phyloP scores from a whole-genome alignment of 2,113 vertebrate species.

The Mystacornis crossleyi region DNA sequence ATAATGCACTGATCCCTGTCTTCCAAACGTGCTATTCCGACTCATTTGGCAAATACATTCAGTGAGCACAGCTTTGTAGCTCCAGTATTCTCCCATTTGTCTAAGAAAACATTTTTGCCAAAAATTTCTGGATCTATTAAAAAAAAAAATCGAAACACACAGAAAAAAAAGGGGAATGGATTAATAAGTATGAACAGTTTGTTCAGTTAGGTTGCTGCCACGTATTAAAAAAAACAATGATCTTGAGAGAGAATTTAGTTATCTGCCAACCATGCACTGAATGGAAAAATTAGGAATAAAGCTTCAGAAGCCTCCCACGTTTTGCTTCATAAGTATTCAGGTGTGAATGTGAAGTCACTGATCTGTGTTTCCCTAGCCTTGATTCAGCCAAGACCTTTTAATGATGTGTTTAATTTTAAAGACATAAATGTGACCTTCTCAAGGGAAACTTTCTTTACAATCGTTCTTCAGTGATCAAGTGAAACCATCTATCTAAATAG shows the following conservation, averaged over 20 bases:
- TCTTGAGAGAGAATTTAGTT: background rate
- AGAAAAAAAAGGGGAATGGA: background rate
- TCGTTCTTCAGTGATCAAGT: background rate
- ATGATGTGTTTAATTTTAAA: constrained; percentile 39
- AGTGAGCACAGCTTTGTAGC: background rate
- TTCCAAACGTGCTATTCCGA: background rate
- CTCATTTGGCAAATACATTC: background rate
- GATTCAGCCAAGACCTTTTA: constrained; percentile 8
- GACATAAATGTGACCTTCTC: background rate
- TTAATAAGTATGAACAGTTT: background rate
- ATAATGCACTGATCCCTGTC: background rate
- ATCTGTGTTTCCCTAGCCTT: background rate
- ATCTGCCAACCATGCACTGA: background rate
- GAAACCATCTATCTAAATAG: background rate
- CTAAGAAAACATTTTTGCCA: background rate
- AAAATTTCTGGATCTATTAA: background rate
- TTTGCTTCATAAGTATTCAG: constrained; percentile 15
- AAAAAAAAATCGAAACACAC: background rate
- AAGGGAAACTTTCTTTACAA: background rate
- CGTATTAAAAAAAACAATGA: background rate
- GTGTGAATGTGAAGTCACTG: background rate
- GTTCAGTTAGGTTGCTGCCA: background rate
- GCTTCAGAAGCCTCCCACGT: background rate
- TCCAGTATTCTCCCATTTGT: background rate
- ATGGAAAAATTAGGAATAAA: background rate